These are phyloP conservation scores for Adelosebastes latens DNA, from an alignment of 2,797 vertebrate genomes.

Conservation along the genomic window DNA sequence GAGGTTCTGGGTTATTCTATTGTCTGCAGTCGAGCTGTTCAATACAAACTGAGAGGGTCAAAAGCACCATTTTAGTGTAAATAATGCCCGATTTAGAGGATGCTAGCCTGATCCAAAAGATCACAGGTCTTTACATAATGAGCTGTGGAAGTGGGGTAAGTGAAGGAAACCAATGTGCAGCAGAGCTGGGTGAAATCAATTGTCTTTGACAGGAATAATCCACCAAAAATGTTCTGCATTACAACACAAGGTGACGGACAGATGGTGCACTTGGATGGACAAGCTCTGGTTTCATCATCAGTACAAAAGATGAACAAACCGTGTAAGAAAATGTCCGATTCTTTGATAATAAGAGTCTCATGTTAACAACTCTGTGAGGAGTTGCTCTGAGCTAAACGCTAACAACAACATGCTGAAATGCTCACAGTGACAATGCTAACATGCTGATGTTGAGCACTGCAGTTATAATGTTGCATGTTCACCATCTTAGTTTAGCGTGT, in stretches of 20 bases:
- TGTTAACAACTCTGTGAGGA: neutral
- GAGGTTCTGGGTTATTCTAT: neutral
- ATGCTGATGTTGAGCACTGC: neutral
- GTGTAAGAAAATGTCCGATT: accelerated
- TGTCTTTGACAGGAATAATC: neutral
- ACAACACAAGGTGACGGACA: neutral
- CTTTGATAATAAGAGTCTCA: neutral
- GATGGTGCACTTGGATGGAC: neutral
- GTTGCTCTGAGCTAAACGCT: neutral
- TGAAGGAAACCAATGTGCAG: neutral
- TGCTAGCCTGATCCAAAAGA: neutral
- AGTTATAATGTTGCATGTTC: neutral
- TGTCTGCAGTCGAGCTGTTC: conserved; percentile 29
- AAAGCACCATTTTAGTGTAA: conserved; percentile 5
- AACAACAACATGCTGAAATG: neutral
- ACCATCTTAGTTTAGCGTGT: neutral
- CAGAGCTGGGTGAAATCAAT: neutral
- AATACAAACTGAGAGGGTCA: neutral
- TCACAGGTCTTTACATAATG: neutral
- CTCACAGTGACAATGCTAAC: neutral
- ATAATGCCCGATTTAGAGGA: conserved; percentile 7
- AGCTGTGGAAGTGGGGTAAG: neutral
- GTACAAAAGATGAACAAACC: neutral
- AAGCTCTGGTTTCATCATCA: neutral
- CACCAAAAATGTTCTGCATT: neutral